Conservation (phyloP, 2,113 vertebrate species). For the Oryzias melastigma region DNA sequence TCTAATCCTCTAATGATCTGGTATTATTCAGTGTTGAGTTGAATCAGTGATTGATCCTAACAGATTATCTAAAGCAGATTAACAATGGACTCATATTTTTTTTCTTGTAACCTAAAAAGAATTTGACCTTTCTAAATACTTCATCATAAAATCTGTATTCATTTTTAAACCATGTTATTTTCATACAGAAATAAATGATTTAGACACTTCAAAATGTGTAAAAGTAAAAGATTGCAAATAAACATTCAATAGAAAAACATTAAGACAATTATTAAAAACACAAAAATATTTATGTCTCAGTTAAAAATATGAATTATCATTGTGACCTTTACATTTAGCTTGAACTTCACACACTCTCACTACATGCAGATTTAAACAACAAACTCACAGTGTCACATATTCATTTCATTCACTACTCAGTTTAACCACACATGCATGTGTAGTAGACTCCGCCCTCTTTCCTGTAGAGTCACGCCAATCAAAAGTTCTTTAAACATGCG, state of each 20-base stretch:
- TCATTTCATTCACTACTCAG: not conserved
- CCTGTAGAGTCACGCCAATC: constrained; percentile 25
- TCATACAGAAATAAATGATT: too few relatives aligned
- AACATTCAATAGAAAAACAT: too few relatives aligned
- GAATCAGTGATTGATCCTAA: not conserved
- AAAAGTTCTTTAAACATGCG: constrained; percentile 1
- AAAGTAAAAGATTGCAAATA: too few relatives aligned
- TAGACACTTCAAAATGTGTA: too few relatives aligned
- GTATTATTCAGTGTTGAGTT: constrained; percentile 17
- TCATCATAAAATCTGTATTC: too few relatives aligned
- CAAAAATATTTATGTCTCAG: too few relatives aligned
- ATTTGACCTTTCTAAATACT: too few relatives aligned
- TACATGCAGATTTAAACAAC: too few relatives aligned
- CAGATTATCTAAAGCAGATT: constrained; percentile 11
- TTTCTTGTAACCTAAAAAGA: not conserved
- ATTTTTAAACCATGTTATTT: too few relatives aligned
- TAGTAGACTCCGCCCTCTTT: constrained; percentile 3
- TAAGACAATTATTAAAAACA: too few relatives aligned
- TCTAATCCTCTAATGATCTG: constrained; percentile 7
- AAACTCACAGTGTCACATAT: too few relatives aligned
- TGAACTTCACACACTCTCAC: not conserved
- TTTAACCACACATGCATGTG: constrained; percentile 1
- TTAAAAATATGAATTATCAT: too few relatives aligned
- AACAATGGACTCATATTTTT: not conserved
- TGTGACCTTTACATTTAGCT: not conserved